Evolutionary conservation across 53 echinoderm and acorn worm genomes (phyloP), one percentile per base, ranked within the genome.

Genomic region (Crossaster papposus): DNA sequence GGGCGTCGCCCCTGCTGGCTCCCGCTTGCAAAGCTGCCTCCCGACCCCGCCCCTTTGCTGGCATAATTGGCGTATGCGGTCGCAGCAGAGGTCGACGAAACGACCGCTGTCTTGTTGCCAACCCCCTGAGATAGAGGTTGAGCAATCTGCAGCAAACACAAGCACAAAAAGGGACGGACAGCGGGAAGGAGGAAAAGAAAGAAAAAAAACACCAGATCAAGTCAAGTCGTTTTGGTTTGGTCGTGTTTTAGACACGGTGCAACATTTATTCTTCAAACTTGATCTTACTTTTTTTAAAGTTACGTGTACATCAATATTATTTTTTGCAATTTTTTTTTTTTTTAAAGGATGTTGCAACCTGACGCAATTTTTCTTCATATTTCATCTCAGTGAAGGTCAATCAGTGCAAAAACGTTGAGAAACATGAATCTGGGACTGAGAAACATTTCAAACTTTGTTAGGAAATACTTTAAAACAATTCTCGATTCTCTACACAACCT

Each of bases 51-150:
- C 33, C 36, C 65, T 76, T 87, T 87, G 35, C 76, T 35, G 77
- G n/a, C 76, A 77, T 87, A 87, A 87, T 55, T 87, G 77, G 87
- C 76, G 53, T 76, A 87, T 14, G 70, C 65, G 34, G 44, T 30
- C 32, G 55, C 81, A 14, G 81, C 81, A n/a, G 58, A 44, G 79
- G 85, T 55, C 14, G 87, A 52, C 34, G 87, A n/a, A 34, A 29
- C 87, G 36, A 11, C 87, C 23, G 76, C 76, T 24, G 87, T 13
- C 77, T 75, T 77, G 87, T 77, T 87, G 63, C 87, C 76, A 54
- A 75, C 87, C 87, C 76, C 87, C 62, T 87, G 87, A 35, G 87
- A 87, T 3, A 72, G 85, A 85, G 85, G 85, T 85, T 85, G 85
- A 51, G 85, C 85, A 85, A 85, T 85, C 85, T 85, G 85, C 72